Evolutionary conservation across 2,888 invertebrate genomes (phyloP).

Genomic region (Epirrita christyi): DNA sequence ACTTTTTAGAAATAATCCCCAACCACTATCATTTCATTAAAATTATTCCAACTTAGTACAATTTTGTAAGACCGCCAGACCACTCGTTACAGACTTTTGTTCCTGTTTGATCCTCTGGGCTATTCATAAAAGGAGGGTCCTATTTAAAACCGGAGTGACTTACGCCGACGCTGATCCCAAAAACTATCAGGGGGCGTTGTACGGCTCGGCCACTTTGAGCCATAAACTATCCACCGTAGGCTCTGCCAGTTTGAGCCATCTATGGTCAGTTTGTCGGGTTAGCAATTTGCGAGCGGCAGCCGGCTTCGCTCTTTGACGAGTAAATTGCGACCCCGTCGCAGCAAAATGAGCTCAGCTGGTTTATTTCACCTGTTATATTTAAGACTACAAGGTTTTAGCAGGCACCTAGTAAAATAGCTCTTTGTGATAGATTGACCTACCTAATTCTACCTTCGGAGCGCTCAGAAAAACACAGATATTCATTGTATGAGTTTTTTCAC

Average conservation of each 20-base stretch:
- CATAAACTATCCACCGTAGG: conserved; percentile 9
- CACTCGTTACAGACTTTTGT: neutral
- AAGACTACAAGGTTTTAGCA: no score
- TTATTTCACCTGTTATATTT: neutral
- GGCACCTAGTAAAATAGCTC: no score
- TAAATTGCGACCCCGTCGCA: conserved; percentile 55
- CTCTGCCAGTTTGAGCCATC: conserved; percentile 16
- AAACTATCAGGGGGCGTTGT: conserved; percentile 3
- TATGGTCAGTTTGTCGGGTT: conserved; percentile 26
- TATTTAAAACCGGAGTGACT: conserved; percentile 5
- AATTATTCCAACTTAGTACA: no score
- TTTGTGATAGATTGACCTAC: no score
- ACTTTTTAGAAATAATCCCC: no score
- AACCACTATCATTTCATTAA: no score
- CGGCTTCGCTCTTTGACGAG: conserved; percentile 59
- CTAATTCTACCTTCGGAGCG: no score
- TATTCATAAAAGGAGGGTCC: neutral
- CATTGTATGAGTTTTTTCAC: no score
- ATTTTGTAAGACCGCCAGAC: neutral
- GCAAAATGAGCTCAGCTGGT: conserved; percentile 1
- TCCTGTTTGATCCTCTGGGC: neutral
- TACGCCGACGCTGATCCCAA: conserved; percentile 4
- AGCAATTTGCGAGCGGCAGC: conserved; percentile 60
- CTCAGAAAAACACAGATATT: no score
- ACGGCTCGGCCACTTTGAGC: conserved; percentile 11